Conservation (phyloP, 2,888 invertebrate species). For the Plagodis dolabraria region DNA sequence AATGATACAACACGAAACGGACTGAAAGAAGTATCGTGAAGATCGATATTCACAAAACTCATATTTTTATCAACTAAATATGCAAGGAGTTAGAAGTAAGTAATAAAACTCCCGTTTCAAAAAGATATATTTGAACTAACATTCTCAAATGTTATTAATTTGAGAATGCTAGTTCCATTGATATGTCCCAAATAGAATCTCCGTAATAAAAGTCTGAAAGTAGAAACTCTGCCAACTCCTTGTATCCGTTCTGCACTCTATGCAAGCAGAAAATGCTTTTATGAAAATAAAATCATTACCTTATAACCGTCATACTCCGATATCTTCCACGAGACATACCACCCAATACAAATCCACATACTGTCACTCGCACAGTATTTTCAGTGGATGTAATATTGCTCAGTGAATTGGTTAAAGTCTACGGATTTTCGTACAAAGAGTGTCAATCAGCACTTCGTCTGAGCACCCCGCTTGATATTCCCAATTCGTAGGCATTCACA, state of each 20-base stretch:
- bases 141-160: too few relatives aligned
- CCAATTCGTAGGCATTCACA: slow-evolving; percentile 74
- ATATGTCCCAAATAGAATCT: not conserved
- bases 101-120: not conserved
- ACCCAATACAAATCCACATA: slow-evolving; percentile 24
- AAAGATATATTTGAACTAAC: not conserved
- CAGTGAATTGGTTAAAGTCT: slow-evolving; percentile 73
- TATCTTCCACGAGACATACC: slow-evolving; percentile 11
- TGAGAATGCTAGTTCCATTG: too few relatives aligned
- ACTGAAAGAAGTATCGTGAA: too few relatives aligned
- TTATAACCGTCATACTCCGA: slow-evolving; percentile 21
- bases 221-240: slow-evolving; percentile 14
- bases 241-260: slow-evolving; percentile 8
- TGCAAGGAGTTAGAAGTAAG: not conserved
- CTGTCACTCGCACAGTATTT: slow-evolving; percentile 30
- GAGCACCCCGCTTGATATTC: slow-evolving; percentile 74
- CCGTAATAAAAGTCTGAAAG: slow-evolving; percentile 7
- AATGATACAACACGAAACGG: too few relatives aligned
- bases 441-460: slow-evolving; percentile 70
- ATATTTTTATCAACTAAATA: too few relatives aligned
- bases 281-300: slow-evolving; percentile 39
- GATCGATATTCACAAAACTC: too few relatives aligned
- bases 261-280: slow-evolving; percentile 34
- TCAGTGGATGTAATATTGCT: slow-evolving; percentile 48
- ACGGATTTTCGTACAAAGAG: slow-evolving; percentile 66